phyloP scores from a whole-genome alignment of 2,113 vertebrate genomes.

The Choloepus hoffmanni region DNA sequence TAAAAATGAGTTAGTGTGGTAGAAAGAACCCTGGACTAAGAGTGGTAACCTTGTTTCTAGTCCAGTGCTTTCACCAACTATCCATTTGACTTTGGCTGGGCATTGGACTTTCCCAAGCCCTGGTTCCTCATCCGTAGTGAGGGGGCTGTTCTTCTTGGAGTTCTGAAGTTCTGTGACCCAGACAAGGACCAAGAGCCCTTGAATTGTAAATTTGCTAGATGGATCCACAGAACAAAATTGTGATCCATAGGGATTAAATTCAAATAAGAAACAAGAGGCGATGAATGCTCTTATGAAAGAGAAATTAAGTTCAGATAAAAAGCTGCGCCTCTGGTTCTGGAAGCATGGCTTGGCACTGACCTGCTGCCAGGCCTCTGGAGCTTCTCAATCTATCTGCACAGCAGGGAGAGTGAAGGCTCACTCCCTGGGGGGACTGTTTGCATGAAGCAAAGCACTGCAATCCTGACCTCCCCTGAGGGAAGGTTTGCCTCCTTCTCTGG shows the following conservation, averaged over 20 bases:
- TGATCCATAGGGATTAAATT: conserved; percentile 59
- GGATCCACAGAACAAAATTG: conserved; percentile 46
- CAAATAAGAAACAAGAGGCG: conserved; percentile 55
- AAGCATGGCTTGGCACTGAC: conserved; percentile 46
- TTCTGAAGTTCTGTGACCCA: not conserved
- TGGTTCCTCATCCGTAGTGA: not conserved
- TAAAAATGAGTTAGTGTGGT: conserved; percentile 6
- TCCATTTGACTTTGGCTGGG: not conserved
- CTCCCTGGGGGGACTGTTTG: conserved; percentile 46
- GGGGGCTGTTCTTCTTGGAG: not conserved
- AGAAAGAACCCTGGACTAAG: not conserved
- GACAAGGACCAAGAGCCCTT: conserved; percentile 41
- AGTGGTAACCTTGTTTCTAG: not conserved
- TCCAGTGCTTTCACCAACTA: conserved; percentile 1
- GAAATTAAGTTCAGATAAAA: conserved; percentile 53
- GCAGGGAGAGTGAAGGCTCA: conserved; percentile 57
- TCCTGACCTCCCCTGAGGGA: conserved; percentile 80
- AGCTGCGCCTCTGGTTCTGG: not conserved
- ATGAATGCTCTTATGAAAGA: conserved; percentile 12
- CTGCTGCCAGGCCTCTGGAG: conserved; percentile 37
- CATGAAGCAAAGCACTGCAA: conserved; percentile 76
- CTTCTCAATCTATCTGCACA: conserved; percentile 62
- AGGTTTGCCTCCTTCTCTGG: conserved; percentile 62
- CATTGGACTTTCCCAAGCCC: not conserved
- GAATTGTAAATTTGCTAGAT: conserved; percentile 26